Evolutionary conservation across 2,888 invertebrate genomes (phyloP), one percentile per base, ranked within the genome.

Genomic region (Poecilus cupreus): DNA sequence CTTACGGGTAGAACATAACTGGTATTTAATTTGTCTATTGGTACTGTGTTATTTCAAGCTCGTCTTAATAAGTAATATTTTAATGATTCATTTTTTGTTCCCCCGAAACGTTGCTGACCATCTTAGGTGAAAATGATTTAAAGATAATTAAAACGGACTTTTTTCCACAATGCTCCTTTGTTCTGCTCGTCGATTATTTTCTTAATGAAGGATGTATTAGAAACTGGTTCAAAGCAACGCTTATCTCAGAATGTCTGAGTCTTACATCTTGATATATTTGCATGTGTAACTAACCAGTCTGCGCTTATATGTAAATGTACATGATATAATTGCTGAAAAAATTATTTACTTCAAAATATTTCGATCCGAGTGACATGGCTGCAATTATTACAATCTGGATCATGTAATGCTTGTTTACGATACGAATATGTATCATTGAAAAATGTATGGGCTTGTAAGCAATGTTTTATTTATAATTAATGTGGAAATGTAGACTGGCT

Each of bases 161-260:
- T 72, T 70, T 46, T 46, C 72, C 22, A 43, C 22, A 43, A 46
- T 72, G 37, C 8, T 68, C 46, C 46, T 72, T 46, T 72, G 43
- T 72, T 72, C 46, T 46, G 8, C 1, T 54, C 1, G 32, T 57
- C 26, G 22, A 26, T 72, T 72, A 72, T 72, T 46, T 43, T 72
- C 72, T 72, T 72, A 46, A 72, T 72, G 72, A 72, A 72, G 64
- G 64, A 68, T 68, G 64, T 68, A 68, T 68, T 68, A 37, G 64
- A 37, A 68, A 68, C 64, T 32, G 37, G 64, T 60, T 60, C 60
- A 60, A 60, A 60, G 32, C n/a, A n/a, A n/a, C n/a, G 16, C 64
- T 68, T 68, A 68, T 68, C 64, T n/a, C n/a, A n/a, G n/a, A n/a
- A n/a, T n/a, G n/a, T n/a, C n/a, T n/a, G n/a, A n/a, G n/a, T n/a